These are phyloP conservation scores for Galleria mellonella DNA, from an alignment of 1,140 invertebrate species.

Conservation along the genomic window DNA sequence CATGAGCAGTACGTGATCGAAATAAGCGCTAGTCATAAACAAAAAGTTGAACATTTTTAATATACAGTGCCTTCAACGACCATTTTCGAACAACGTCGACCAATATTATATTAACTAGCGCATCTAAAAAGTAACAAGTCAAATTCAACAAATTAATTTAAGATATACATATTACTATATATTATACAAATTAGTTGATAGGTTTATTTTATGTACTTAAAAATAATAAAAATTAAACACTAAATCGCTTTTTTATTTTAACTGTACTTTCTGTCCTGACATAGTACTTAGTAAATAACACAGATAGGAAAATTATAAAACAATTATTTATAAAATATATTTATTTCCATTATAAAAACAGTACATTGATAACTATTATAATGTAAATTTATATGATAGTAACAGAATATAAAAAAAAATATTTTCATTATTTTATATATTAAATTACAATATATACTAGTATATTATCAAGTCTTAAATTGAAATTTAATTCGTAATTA, in stretches of 20 bases:
- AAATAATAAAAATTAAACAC: constrained; percentile 70
- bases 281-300: no score
- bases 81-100: constrained; percentile 43
- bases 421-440: no score
- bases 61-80: constrained; percentile 53
- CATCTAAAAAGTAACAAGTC: constrained; percentile 67
- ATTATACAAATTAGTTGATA: constrained; percentile 73
- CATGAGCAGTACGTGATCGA: constrained; percentile 68
- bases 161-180: constrained; percentile 72
- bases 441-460: no score
- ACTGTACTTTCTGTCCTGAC: no score
- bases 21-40: constrained; percentile 63
- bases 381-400: no score
- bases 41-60: constrained; percentile 14
- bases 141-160: constrained; percentile 73
- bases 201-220: constrained; percentile 73
- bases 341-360: no score
- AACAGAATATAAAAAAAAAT: no score
- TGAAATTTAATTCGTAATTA: no score
- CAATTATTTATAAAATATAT: no score
- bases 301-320: no score
- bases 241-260: constrained; percentile 12
- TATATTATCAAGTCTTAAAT: no score
- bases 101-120: constrained; percentile 54
- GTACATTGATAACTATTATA: no score